Evolutionary conservation across 2,888 invertebrate genomes (phyloP).

Genomic region (Chironomus riparius): DNA sequence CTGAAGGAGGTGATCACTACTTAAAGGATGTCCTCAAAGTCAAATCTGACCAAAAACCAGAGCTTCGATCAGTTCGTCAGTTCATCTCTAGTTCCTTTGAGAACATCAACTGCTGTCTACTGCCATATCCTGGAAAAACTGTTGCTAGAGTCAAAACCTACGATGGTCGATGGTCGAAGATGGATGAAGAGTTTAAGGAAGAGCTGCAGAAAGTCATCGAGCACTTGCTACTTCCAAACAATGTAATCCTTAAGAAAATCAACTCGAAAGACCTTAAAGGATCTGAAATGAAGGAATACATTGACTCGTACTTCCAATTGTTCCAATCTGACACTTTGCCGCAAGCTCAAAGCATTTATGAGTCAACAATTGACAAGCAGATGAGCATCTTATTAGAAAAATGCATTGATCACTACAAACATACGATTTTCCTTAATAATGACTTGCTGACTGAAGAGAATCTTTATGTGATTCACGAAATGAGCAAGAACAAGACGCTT

Average conservation of each 20-base stretch:
- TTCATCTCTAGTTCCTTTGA: constrained; percentile 20
- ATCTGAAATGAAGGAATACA: constrained; percentile 77
- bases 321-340: constrained; percentile 2
- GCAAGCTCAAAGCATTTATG: constrained; percentile 8
- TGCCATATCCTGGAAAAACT: constrained; percentile 24
- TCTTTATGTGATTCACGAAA: too few species aligned
- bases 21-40: background rate
- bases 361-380: constrained; percentile 12
- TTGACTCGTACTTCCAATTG: background rate
- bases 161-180: constrained; percentile 48
- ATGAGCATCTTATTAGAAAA: background rate
- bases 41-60: constrained; percentile 11
- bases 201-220: constrained; percentile 45
- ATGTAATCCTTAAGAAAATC: constrained; percentile 87
- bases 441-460: too few species aligned
- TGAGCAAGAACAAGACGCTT: too few species aligned
- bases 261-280: constrained; percentile 82
- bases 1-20: constrained; percentile 11
- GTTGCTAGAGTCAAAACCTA: background rate
- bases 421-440: too few species aligned
- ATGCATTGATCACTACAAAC: background rate
- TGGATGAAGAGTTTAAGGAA: constrained; percentile 77
- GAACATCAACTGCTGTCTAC: constrained; percentile 11
- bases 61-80: constrained; percentile 7
- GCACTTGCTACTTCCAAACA: constrained; percentile 67